Percentiles rank a stretch among this genome's conserved stretches.
These are phyloP conservation scores for Pimpla rufipes DNA, from an alignment of 2,888 invertebrate genomes.

Conservation along the genomic window DNA sequence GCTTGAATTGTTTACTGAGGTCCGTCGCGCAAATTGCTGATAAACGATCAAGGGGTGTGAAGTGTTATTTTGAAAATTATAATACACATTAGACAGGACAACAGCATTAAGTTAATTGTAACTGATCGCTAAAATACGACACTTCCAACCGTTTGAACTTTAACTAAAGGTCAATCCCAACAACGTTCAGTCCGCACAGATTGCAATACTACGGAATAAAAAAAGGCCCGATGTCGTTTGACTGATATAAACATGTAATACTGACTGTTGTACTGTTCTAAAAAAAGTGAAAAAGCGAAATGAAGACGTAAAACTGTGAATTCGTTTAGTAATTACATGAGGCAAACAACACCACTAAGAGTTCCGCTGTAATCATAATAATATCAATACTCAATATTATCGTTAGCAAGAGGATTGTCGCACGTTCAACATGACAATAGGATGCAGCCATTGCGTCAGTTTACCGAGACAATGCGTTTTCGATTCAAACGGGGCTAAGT, in stretches of 20 bases:
- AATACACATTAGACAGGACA: neutral
- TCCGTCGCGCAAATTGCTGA: neutral
- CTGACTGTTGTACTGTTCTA: constrained; percentile 28
- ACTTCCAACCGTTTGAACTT: constrained; percentile 4
- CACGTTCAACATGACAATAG: constrained; percentile 41
- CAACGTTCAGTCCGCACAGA: neutral
- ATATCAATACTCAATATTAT: constrained; percentile 38
- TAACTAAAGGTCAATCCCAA: neutral
- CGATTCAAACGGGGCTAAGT: constrained; percentile 24
- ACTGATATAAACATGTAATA: constrained; percentile 29
- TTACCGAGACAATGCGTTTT: constrained; percentile 1
- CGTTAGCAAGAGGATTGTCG: constrained; percentile 39
- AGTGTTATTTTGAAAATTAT: neutral
- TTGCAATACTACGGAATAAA: constrained; percentile 8
- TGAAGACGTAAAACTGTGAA: constrained; percentile 18
- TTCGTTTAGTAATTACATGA: constrained; percentile 39
- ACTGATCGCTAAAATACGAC: constrained; percentile 12
- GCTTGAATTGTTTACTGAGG: neutral
- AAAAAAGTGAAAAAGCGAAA: constrained; percentile 17
- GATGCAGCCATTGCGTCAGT: constrained; percentile 22
- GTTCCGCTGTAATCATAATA: constrained; percentile 24
- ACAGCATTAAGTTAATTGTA: neutral
- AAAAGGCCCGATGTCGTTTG: constrained; percentile 10
- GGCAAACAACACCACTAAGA: constrained; percentile 26
- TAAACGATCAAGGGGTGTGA: neutral